A percentile compares a stretch with the other conserved stretches of the same genome.
Conservation (phyloP, 2,113 vertebrate genomes). For the Mobula birostris region DNA sequence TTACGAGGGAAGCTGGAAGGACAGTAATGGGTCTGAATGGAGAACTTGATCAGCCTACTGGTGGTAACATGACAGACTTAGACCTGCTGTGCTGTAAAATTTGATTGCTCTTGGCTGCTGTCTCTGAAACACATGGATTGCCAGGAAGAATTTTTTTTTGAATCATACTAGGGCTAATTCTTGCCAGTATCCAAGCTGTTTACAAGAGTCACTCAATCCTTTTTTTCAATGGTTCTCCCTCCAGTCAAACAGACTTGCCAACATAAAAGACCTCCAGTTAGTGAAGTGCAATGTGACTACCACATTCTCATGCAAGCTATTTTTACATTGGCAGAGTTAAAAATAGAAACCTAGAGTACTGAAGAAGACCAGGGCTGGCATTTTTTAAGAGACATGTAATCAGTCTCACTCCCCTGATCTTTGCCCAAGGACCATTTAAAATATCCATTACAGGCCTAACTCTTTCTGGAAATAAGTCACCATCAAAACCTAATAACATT, state of each 20-base stretch:
- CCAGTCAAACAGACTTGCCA: not conserved
- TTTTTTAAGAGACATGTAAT: not conserved
- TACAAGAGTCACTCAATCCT: not conserved
- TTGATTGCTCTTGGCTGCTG: not conserved
- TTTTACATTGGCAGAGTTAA: not conserved
- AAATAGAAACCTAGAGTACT: not conserved
- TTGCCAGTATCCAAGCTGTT: not conserved
- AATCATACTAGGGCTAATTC: not conserved
- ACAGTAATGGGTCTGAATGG: not conserved
- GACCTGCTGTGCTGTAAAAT: not conserved
- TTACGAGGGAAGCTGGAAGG: not conserved
- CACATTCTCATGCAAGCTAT: not conserved
- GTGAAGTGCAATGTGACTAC: not conserved
- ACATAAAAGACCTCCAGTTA: not conserved
- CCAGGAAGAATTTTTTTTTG: not conserved
- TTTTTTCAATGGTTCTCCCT: not conserved
- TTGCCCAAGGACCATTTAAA: not conserved
- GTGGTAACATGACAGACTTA: not conserved
- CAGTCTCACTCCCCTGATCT: not conserved
- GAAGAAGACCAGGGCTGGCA: not conserved
- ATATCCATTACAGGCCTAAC: not conserved
- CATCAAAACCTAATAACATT: not conserved
- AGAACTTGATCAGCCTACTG: not conserved
- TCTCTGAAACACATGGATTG: not conserved
- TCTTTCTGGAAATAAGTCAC: not conserved